Conservation (phyloP, 2,888 invertebrate genomes). For the Cantharis rufa region DNA sequence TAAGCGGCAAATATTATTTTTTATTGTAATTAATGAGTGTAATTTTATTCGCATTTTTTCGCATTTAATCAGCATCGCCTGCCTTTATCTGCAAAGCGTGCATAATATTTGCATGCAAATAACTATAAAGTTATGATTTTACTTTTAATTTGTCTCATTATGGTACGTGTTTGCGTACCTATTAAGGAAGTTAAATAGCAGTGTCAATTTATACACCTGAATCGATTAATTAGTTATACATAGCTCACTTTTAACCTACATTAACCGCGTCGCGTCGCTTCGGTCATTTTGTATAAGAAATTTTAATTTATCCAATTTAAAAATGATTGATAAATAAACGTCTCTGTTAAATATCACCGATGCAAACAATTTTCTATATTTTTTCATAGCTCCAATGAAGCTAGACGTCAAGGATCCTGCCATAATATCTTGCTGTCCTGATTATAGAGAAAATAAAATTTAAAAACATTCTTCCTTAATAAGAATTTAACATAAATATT, state of each 20-base stretch:
- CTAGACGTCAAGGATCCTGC: too few species aligned
- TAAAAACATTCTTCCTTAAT: too few species aligned
- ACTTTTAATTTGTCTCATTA: background rate
- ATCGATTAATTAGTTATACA: background rate
- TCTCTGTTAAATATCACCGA: too few species aligned
- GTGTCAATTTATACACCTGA: background rate
- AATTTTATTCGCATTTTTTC: background rate
- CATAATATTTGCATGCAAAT: background rate
- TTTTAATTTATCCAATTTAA: background rate
- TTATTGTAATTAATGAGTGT: background rate
- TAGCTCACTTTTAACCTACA: background rate
- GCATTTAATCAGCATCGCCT: background rate
- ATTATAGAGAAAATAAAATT: too few species aligned
- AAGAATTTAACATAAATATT: too few species aligned
- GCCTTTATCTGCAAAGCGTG: background rate
- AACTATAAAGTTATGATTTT: background rate
- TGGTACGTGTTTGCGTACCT: background rate
- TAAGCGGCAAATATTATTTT: conserved; percentile 14
- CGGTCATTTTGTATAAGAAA: background rate
- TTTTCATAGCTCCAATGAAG: too few species aligned
- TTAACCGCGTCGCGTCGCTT: background rate
- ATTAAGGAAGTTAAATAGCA: background rate
- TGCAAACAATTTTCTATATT: too few species aligned
- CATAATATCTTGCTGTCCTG: too few species aligned
- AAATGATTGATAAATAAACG: too few species aligned